These are phyloP conservation scores for Incurvaria masculella DNA, from an alignment of 2,888 invertebrate species.

Conservation along the genomic window DNA sequence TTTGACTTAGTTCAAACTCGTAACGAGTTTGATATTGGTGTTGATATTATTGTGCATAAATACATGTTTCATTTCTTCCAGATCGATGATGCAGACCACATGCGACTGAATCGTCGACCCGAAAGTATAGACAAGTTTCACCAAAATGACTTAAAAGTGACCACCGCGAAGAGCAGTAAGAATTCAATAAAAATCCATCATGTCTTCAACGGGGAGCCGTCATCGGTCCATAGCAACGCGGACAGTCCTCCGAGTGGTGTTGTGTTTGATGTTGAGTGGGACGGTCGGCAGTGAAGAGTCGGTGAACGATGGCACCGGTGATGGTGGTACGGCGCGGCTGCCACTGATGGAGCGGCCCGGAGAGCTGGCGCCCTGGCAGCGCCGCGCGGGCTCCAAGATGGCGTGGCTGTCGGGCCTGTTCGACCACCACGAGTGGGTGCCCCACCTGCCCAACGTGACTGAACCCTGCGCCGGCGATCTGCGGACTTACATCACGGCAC, in stretches of 20 bases:
- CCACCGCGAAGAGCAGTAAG: no score
- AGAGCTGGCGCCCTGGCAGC: conserved; percentile 13
- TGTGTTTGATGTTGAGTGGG: background rate
- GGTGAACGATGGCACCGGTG: background rate
- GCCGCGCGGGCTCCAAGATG: conserved; percentile 41
- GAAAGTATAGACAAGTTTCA: no score
- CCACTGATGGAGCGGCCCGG: conserved; percentile 29
- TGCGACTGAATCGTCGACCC: no score
- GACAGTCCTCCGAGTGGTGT: background rate
- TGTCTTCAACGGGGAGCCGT: no score
- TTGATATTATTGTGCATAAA: no score
- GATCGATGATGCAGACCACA: no score
- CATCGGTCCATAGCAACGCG: no score
- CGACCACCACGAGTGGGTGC: conserved; percentile 61
- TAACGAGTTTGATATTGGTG: no score
- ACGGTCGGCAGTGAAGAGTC: background rate
- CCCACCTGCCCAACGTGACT: conserved; percentile 44
- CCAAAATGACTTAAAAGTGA: no score
- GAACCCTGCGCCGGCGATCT: conserved; percentile 55
- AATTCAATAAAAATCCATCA: no score
- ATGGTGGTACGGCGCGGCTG: conserved; percentile 12
- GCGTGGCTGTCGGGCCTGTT: conserved; percentile 64
- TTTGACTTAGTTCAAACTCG: no score
- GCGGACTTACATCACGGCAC: conserved; percentile 52
- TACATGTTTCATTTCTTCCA: no score